phyloP scores from a whole-genome alignment of 2,797 vertebrate genomes.

The Urosaurus nigricauda region DNA sequence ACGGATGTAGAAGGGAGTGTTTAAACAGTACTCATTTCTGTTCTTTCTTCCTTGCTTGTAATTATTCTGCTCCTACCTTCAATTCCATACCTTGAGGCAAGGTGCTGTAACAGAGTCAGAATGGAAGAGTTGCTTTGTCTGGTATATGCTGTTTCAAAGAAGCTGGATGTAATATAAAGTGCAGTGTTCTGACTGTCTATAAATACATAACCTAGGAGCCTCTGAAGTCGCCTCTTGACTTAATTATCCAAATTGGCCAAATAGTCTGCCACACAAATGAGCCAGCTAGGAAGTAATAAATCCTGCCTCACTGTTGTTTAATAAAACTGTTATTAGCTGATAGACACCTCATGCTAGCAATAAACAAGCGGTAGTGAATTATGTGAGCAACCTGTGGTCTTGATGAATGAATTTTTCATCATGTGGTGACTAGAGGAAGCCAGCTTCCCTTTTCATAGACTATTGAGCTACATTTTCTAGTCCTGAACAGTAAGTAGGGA shows the following conservation, averaged over 20 bases:
- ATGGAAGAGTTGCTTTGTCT: conserved; percentile 9
- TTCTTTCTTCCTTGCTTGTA: conserved; percentile 23
- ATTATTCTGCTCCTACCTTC: conserved; percentile 17
- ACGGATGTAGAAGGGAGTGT: conserved; percentile 22
- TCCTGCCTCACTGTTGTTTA: conserved; percentile 18
- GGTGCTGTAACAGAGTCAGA: neutral
- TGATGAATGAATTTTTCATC: conserved; percentile 27
- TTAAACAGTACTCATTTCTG: conserved; percentile 35
- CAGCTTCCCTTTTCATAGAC: neutral
- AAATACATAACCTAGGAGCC: neutral
- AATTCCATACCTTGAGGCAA: conserved; percentile 35
- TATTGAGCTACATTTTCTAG: conserved; percentile 3
- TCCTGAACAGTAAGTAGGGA: neutral
- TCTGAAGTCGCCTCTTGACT: conserved; percentile 16
- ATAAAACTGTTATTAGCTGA: conserved; percentile 42
- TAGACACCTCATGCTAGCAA: conserved; percentile 30
- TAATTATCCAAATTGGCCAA: conserved; percentile 40
- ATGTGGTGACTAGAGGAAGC: neutral
- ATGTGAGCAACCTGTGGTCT: conserved; percentile 17
- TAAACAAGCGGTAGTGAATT: conserved; percentile 31
- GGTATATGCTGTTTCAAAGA: conserved; percentile 20
- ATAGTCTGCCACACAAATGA: conserved; percentile 36
- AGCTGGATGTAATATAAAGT: neutral
- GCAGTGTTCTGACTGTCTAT: neutral
- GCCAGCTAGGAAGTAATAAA: conserved; percentile 35